Evolutionary conservation across 2,888 invertebrate species (phyloP).

Genomic region (Danaus chrysippus): DNA sequence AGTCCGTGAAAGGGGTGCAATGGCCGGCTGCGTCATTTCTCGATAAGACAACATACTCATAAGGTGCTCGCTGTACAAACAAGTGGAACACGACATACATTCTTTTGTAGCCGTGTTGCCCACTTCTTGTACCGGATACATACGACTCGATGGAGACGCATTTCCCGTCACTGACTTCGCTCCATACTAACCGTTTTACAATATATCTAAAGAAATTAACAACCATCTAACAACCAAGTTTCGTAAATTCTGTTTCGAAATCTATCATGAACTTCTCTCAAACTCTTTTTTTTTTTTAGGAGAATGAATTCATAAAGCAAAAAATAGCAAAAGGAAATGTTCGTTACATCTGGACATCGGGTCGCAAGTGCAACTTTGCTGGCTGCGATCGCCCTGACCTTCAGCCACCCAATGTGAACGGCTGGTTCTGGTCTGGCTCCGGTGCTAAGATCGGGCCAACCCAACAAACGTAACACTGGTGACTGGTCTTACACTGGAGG

Average conservation of each 20-base stretch:
- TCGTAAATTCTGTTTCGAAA: not conserved
- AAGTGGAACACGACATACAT: slow-evolving; percentile 69
- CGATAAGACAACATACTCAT: slow-evolving; percentile 42
- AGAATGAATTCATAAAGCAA: slow-evolving; percentile 94
- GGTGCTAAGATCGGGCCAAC: slow-evolving; percentile 95
- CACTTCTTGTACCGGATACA: slow-evolving; percentile 62
- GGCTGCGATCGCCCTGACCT: slow-evolving; percentile 91
- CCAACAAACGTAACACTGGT: slow-evolving; percentile 91
- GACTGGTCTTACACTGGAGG: slow-evolving; percentile 95
- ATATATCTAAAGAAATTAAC: slow-evolving; percentile 11
- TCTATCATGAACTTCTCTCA: slow-evolving; percentile 3
- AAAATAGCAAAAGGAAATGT: slow-evolving; percentile 88
- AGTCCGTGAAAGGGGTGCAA: slow-evolving; percentile 75
- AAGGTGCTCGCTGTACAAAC: slow-evolving; percentile 42
- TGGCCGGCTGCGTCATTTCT: slow-evolving; percentile 60
- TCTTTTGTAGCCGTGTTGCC: slow-evolving; percentile 60
- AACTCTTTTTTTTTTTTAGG: slow-evolving; percentile 51
- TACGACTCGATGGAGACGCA: slow-evolving; percentile 44
- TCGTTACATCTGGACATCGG: slow-evolving; percentile 94
- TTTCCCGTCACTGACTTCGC: slow-evolving; percentile 48
- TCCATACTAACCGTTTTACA: slow-evolving; percentile 27
- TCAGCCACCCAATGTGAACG: slow-evolving; percentile 91
- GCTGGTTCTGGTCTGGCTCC: slow-evolving; percentile 97
- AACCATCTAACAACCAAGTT: slow-evolving; percentile 6
- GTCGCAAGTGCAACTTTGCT: slow-evolving; percentile 94